A percentile compares a stretch with the other conserved stretches of the same genome.
Evolutionary conservation across 2,888 invertebrate genomes (phyloP).

Genomic region (Phanerotoma sp.): DNA sequence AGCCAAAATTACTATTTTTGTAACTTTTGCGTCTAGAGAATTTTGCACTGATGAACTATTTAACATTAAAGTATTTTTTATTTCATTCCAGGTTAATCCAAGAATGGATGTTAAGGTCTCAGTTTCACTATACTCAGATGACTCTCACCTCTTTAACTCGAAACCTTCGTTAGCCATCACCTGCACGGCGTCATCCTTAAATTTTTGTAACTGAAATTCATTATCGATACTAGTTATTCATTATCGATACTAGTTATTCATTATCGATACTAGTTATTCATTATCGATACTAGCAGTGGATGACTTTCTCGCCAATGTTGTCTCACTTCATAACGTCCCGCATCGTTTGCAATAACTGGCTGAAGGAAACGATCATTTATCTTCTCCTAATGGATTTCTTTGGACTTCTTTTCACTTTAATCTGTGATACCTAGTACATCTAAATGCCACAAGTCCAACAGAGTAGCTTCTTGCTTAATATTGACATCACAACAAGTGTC

Average conservation of each 20-base stretch:
- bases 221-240: constrained; percentile 9
- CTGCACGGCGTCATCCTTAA: constrained; percentile 15
- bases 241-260: too few relatives aligned
- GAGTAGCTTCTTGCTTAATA: too few relatives aligned
- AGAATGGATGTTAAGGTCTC: constrained; percentile 25
- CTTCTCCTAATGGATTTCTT: too few relatives aligned
- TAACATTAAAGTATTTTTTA: constrained; percentile 21
- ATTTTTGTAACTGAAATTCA: constrained; percentile 17
- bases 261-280: too few relatives aligned
- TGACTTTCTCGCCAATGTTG: too few relatives aligned
- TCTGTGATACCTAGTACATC: too few relatives aligned
- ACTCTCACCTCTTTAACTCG: constrained; percentile 33
- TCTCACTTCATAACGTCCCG: too few relatives aligned
- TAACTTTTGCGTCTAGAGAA: constrained; percentile 15
- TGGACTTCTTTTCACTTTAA: too few relatives aligned
- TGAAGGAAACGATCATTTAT: too few relatives aligned
- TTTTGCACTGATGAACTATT: constrained; percentile 7
- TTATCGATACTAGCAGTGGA: neutral
- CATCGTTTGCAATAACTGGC: too few relatives aligned
- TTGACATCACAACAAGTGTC: too few relatives aligned
- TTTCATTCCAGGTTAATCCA: constrained; percentile 29
- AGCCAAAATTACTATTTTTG: constrained; percentile 34
- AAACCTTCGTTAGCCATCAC: constrained; percentile 29
- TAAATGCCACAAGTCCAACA: too few relatives aligned
- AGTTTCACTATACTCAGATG: constrained; percentile 11